Evolutionary conservation across 2,797 vertebrate species (phyloP).

Genomic region (Staurois parvus): DNA sequence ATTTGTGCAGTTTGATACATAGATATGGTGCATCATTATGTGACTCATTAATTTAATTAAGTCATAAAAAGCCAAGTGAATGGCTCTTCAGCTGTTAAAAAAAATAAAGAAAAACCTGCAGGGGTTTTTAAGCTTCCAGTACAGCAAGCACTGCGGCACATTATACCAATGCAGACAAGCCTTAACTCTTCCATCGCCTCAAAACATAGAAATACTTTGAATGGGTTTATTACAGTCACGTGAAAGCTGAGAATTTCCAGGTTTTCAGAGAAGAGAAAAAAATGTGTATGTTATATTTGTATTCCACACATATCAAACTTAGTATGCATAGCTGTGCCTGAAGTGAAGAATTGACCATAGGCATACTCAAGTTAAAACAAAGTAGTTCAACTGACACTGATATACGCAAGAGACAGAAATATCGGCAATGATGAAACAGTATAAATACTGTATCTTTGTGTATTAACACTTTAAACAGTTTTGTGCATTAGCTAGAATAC

Average conservation of each 20-base stretch:
- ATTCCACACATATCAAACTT: no score
- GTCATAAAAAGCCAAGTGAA: constrained; percentile 56
- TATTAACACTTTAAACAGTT: no score
- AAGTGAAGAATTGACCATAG: no score
- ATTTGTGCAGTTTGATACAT: constrained; percentile 59
- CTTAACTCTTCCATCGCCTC: constrained; percentile 6
- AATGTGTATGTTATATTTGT: no score
- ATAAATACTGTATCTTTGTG: no score
- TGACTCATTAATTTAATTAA: constrained; percentile 63
- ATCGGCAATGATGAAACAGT: no score
- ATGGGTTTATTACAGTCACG: not conserved
- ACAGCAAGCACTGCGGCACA: constrained; percentile 12
- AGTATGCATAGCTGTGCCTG: no score
- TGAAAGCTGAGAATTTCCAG: not conserved
- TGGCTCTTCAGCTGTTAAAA: constrained; percentile 52
- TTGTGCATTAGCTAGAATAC: no score
- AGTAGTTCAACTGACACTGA: no score
- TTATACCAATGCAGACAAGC: constrained; percentile 14
- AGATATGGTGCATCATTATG: constrained; percentile 61
- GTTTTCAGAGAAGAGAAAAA: no score
- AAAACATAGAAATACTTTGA: not conserved
- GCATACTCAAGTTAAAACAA: no score
- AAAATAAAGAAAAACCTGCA: constrained; percentile 27
- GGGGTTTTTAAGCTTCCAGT: constrained; percentile 39
- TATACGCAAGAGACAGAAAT: no score